phyloP scores from a whole-genome alignment of 2,888 invertebrate genomes.

The Masnerella sp. region DNA sequence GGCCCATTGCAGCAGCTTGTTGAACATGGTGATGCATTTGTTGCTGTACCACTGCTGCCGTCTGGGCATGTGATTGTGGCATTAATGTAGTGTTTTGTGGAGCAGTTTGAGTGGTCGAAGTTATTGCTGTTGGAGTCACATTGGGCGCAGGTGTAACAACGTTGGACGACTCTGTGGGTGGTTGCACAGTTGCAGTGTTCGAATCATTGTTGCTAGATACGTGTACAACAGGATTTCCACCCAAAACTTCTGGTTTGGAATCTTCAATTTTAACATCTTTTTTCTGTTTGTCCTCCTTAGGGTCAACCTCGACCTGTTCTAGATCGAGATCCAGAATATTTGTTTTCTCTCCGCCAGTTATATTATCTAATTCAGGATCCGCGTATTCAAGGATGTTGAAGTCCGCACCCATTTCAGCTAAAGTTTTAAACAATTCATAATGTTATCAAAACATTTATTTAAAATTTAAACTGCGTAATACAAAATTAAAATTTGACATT shows the following conservation, averaged over 20 bases:
- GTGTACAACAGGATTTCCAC: too few relatives aligned
- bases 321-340: constrained; percentile 92
- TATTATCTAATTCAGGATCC: constrained; percentile 92
- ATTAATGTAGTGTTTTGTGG: constrained; percentile 67
- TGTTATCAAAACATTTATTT: not conserved
- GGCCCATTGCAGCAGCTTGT: constrained; percentile 82
- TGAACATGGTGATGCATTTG: constrained; percentile 82
- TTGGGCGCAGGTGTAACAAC: constrained; percentile 59
- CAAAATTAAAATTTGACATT: too few relatives aligned
- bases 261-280: constrained; percentile 73
- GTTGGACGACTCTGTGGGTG: constrained; percentile 65
- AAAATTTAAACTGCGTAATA: too few relatives aligned
- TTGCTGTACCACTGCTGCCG: constrained; percentile 76
- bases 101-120: constrained; percentile 65
- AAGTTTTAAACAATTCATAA: constrained; percentile 61
- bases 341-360: constrained; percentile 87
- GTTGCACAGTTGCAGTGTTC: too few relatives aligned
- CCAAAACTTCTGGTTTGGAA: constrained; percentile 67
- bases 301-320: constrained; percentile 85
- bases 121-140: constrained; percentile 54
- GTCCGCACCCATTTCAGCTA: constrained; percentile 94
- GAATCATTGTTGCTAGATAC: too few relatives aligned
- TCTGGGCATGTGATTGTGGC: constrained; percentile 76
- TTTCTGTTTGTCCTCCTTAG: constrained; percentile 81
- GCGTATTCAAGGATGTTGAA: constrained; percentile 97